Evolutionary conservation across 2,113 vertebrate genomes (phyloP).

Genomic region (Glaucidium brasilianum): DNA sequence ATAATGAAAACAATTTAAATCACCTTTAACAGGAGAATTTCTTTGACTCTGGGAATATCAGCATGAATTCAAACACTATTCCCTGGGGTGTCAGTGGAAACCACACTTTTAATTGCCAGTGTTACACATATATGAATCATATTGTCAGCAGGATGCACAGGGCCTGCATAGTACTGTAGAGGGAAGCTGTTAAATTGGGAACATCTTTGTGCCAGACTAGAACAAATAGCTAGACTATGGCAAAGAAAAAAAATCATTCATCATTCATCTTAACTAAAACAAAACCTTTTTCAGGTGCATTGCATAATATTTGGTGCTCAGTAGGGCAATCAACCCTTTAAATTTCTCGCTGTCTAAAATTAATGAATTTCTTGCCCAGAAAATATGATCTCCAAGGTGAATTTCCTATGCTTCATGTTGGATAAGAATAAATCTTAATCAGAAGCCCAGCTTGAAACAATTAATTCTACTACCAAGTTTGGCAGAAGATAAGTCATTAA

Average conservation of each 20-base stretch:
- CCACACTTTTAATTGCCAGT: constrained; percentile 39
- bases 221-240: not conserved
- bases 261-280: not conserved
- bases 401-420: not conserved
- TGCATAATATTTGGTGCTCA: not conserved
- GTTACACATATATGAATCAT: not conserved
- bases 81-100: not conserved
- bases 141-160: not conserved
- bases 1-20: constrained; percentile 57
- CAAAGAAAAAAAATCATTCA: not conserved
- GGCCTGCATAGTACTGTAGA: not conserved
- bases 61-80: not conserved
- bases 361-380: not conserved
- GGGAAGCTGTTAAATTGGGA: not conserved
- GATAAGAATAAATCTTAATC: not conserved
- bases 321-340: not conserved
- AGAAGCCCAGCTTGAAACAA: not conserved
- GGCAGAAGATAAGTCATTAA: not conserved
- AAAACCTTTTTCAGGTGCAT: not conserved
- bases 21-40: constrained; percentile 40
- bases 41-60: constrained; percentile 29
- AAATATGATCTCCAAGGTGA: not conserved
- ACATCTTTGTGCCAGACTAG: not conserved
- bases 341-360: not conserved
- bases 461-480: not conserved